Evolutionary conservation across 2,113 vertebrate species (phyloP), one percentile per base, ranked within the genome.

Genomic region (Galemys pyrenaicus): DNA sequence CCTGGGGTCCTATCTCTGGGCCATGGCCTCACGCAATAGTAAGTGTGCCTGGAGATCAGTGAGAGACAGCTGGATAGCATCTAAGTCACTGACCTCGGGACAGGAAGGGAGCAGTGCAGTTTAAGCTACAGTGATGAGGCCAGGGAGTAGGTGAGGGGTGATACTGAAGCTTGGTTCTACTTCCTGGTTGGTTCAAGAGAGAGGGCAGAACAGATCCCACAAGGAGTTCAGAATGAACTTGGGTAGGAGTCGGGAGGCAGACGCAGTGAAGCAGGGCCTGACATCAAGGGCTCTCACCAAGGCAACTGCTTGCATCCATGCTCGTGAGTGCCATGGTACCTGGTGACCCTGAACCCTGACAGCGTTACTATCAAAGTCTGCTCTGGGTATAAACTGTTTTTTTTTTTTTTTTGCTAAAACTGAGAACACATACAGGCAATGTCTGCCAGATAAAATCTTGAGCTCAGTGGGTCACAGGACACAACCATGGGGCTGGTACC

Each of bases 391-490:
- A 87, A 80, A 80, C 71, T 56, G 4, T 49, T 49, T 49, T 49
- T 49, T 44, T 44, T 44, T 44, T 26, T 77, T 35, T 92, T 91
- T 62, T 41, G 24, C 54, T 60, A 6, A 83, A 81, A 92, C 15
- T 75, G 58, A 89, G 58, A 90, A 87, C 35, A 77, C 65, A 62
- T 3, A 81, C 24, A 9, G 74, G 56, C 80, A 90, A 79, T n/a
- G 75, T 87, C 86, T 86, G 10, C 51, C 75, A 65, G 80, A 68
- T 39, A 37, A 80, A 65, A 58, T 65, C 71, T 95, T 60, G 70
- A 87, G 32, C 54, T 60, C 70, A 89, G 64, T 60, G 30, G 65
- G 51, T 80, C 46, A 78, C 71, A 80, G 70, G 44, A 9, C 70
- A 83, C 35, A 89, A 35, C n/a, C 92, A 64, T 11, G 46, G 56